phyloP scores from a whole-genome alignment of 2,888 invertebrate species.

The Tachina grossa region DNA sequence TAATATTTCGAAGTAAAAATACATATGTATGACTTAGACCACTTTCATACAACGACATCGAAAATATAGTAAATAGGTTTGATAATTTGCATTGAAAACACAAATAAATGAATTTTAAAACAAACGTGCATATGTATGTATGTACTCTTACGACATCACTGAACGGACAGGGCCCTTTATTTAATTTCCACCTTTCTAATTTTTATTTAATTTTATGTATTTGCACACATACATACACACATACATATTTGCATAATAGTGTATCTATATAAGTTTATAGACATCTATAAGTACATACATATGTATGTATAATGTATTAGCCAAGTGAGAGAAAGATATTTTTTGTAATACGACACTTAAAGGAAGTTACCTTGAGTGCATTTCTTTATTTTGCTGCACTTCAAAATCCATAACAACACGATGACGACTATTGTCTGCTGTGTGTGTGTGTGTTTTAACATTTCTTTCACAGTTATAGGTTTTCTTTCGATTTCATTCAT shows the following conservation, averaged over 20 bases:
- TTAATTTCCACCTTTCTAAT: background rate
- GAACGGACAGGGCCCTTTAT: too few species aligned
- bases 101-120: too few species aligned
- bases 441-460: conserved; percentile 21
- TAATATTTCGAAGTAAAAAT: too few species aligned
- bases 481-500: conserved; percentile 69
- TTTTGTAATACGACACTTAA: conserved; percentile 71
- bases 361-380: conserved; percentile 82
- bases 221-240: background rate
- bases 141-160: too few species aligned
- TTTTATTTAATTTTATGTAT: background rate
- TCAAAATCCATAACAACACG: conserved; percentile 36
- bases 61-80: too few species aligned
- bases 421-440: conserved; percentile 39
- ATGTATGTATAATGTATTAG: conserved; percentile 33
- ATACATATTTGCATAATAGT: too few species aligned
- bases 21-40: too few species aligned
- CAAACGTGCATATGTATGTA: too few species aligned
- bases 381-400: conserved; percentile 73
- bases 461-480: conserved; percentile 66
- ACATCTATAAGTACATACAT: background rate
- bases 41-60: too few species aligned
- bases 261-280: background rate
- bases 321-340: conserved; percentile 67
- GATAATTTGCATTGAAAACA: too few species aligned